A percentile compares a stretch with the other conserved stretches of the same genome.
phyloP scores from a whole-genome alignment of 2,113 vertebrate genomes.

The Suncus etruscus region DNA sequence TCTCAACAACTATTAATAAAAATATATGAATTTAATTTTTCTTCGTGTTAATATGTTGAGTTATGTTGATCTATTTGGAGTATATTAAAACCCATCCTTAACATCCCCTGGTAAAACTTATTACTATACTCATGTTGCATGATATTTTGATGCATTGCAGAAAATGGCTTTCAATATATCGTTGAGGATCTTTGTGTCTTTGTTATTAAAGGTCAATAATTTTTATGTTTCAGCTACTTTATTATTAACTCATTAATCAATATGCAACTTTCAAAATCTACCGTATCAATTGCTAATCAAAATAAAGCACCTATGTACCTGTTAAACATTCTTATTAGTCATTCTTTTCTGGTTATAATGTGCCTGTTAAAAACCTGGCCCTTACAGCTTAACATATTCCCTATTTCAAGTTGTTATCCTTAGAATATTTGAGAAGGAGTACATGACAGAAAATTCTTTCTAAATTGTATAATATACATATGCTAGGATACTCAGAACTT shows the following conservation, averaged over 20 bases:
- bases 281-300: background rate
- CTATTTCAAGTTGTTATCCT: background rate
- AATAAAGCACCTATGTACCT: background rate
- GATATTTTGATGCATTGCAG: too few relatives aligned
- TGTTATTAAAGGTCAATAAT: too few relatives aligned
- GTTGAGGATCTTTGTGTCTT: too few relatives aligned
- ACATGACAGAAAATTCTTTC: background rate
- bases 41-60: too few relatives aligned
- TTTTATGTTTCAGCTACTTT: background rate
- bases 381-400: background rate
- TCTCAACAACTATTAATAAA: too few relatives aligned
- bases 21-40: too few relatives aligned
- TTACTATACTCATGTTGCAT: too few relatives aligned
- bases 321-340: background rate
- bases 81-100: too few relatives aligned
- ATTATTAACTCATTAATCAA: conserved; percentile 42
- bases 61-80: too few relatives aligned
- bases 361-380: too few relatives aligned
- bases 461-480: background rate
- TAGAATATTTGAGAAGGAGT: background rate
- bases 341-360: background rate
- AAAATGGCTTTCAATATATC: background rate
- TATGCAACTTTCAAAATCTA: conserved; percentile 38
- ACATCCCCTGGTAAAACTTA: too few relatives aligned
- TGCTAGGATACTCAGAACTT: background rate